Evolutionary conservation across 1,140 invertebrate species (phyloP), one percentile per base, ranked within the genome.

Genomic region (Stenopsyche tienmushanensis): DNA sequence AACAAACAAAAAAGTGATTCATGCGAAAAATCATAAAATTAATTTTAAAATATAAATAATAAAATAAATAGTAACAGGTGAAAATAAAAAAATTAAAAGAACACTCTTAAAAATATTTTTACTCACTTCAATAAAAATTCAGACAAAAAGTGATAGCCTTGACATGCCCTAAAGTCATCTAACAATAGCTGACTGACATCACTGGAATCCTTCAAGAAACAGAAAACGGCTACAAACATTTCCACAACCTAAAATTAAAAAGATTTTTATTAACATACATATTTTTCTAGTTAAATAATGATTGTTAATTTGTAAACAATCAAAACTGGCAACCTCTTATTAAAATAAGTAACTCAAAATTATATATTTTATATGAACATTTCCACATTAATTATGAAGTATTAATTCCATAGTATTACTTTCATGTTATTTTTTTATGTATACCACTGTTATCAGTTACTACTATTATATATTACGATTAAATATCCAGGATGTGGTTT

Each of bases 181-280:
- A 99, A 77, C 66, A 99, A 82, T 69, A 90, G 88, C 79, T 96
- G 93, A 64, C 95, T 96, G 55, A 97, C 90, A 78, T 97, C 94
- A 80, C 95, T 95, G n/a, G 96, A 98, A 76, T 98, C 96, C 83
- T 98, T 98, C 52, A 99, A 83, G 78, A 99, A 97, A 83, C 96
- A 98, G 81, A 99, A 97, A 25, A 98, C 89, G 10, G 95, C 96
- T 26, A 97, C 93, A 82, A 99, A 96, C 94, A 99, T 98, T 82
- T 98, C 95, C 10, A 97, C 93, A 67, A 97, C 88, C 80, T 81
- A 73, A 9, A 74, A 66, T 34, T 50, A 52, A 15, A 53, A 25
- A 53, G 2, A 42, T 39, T 57, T 57, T 7, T 42, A 15, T 49
- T 3, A 49, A 26, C 5, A n/a, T 26, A 24, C 15, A 17, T 15